Evolutionary conservation across 2,797 vertebrate genomes (phyloP), one percentile per base, ranked within the genome.

Genomic region (Jordanella pulchra): DNA sequence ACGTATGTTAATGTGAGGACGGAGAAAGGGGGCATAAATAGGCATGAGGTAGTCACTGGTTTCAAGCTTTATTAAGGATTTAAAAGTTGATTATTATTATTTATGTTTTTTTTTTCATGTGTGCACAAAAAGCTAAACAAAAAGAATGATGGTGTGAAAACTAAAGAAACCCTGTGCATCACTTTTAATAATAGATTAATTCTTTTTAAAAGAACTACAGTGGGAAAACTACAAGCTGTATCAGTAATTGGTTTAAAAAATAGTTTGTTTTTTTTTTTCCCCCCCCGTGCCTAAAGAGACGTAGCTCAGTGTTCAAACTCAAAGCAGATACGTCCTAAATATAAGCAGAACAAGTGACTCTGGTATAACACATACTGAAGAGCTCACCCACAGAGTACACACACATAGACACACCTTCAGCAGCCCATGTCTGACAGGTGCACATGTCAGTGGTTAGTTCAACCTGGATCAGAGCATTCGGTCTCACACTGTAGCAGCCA

Each of bases 391-490:
- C 67, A 71, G 73, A 72, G 39, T 18, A 75, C 51, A 85, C 30
- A 78, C 70, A 78, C 71, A 72, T 73, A 68, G 77, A 83, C 83
- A 86, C 79, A 80, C 78, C 77, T 89, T 86, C 87, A 86, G 79
- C 86, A 82, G 84, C 76, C 84, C 75, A 78, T 84, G 72, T 83
- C 81, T 87, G 89, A 92, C 92, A 93, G 92, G 88, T 92, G 91
- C 89, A 90, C 89, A 87, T 92, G 89, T 92, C 85, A 89, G 87
- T 83, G 79, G 84, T 89, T 89, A 85, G 88, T 91, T 90, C 86
- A 92, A 89, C 87, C 89, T 88, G 88, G 89, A 93, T 92, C 88
- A 90, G 82, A 89, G 89, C 89, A 83, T 88, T 93, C 82, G 88
- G 87, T 91, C 89, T 89, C 87, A 85, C 89, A 87, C 84, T 81